Evolutionary conservation across 2,797 vertebrate genomes (phyloP).

Genomic region (Rhinoraja longicauda): DNA sequence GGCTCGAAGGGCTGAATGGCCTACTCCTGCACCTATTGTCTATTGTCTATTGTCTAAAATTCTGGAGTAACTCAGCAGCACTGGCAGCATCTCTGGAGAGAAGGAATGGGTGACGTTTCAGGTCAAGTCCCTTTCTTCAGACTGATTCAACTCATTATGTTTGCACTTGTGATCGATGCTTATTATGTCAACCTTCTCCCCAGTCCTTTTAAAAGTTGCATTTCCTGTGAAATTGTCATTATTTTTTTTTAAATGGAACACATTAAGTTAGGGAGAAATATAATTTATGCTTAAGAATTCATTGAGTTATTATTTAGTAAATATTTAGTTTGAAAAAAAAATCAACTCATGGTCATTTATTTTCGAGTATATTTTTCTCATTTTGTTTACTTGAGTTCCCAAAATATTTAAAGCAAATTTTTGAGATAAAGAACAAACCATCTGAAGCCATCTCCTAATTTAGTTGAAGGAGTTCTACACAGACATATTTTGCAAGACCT

Average conservation of each 20-base stretch:
- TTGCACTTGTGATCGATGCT: no score
- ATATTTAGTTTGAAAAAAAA: neutral
- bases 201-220: neutral
- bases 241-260: neutral
- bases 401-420: neutral
- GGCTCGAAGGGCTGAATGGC: no score
- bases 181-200: neutral
- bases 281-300: neutral
- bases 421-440: neutral
- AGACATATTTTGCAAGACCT: neutral
- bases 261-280: neutral
- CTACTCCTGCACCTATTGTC: no score
- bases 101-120: no score
- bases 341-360: neutral
- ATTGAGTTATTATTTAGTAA: neutral
- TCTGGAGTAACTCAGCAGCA: no score
- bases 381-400: neutral
- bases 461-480: neutral
- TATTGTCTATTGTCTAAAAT: no score
- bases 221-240: neutral
- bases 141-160: no score
- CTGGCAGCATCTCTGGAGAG: no score
- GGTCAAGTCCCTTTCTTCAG: no score
- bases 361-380: neutral
- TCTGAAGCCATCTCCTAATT: neutral